phyloP scores from a whole-genome alignment of 2,113 vertebrate species.

The Siniperca knerii region DNA sequence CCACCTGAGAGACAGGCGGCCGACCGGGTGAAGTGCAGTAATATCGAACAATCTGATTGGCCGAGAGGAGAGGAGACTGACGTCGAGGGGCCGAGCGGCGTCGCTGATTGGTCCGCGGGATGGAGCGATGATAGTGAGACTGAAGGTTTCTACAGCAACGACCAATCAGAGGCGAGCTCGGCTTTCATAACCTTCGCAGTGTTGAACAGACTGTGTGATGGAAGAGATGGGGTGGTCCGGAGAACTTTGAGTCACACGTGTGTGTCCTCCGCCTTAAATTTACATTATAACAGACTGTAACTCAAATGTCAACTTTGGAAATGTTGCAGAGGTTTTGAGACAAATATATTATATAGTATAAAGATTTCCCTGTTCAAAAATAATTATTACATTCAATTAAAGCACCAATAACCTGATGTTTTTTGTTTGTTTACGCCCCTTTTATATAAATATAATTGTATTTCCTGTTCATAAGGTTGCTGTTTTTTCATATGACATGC shows the following conservation, averaged over 20 bases:
- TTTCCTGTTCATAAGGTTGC: neutral
- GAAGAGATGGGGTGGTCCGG: slow-evolving; percentile 51
- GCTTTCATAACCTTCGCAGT: slow-evolving; percentile 56
- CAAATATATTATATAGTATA: neutral
- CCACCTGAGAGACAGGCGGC: slow-evolving; percentile 69
- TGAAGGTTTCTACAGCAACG: slow-evolving; percentile 52
- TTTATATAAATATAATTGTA: neutral
- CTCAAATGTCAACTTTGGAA: neutral
- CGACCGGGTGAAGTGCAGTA: slow-evolving; percentile 61
- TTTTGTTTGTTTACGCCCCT: neutral
- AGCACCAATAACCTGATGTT: neutral
- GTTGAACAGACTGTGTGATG: neutral
- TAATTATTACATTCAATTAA: neutral
- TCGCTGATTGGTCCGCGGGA: slow-evolving; percentile 77
- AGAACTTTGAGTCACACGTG: slow-evolving; percentile 22
- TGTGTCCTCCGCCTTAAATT: neutral
- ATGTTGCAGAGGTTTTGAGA: neutral
- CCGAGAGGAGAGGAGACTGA: slow-evolving; percentile 62
- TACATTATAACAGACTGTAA: neutral
- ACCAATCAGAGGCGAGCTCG: slow-evolving; percentile 73
- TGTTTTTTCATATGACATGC: neutral
- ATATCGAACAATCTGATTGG: slow-evolving; percentile 72
- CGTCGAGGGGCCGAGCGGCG: slow-evolving; percentile 37
- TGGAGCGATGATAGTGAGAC: slow-evolving; percentile 88
- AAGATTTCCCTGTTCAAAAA: neutral